Evolutionary conservation across 2,888 invertebrate species (phyloP).

Genomic region (Tillus elongatus): DNA sequence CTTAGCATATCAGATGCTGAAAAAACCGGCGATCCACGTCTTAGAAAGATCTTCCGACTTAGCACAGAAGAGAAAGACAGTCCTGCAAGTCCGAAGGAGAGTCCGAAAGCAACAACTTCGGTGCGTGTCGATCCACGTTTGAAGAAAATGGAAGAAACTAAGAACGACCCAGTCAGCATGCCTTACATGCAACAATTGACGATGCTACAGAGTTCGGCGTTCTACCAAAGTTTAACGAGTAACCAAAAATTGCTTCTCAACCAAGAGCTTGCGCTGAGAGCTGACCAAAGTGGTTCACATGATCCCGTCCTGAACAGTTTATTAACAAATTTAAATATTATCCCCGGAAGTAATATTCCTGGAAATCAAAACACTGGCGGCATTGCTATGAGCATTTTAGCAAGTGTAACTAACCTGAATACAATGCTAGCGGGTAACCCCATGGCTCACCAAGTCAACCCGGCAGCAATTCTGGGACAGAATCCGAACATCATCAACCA

Average conservation of each 20-base stretch:
- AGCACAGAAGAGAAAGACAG: constrained; percentile 50
- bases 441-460: constrained; percentile 41
- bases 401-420: constrained; percentile 28
- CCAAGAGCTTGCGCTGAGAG: constrained; percentile 54
- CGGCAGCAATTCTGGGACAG: constrained; percentile 48
- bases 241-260: constrained; percentile 64
- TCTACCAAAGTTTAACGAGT: constrained; percentile 62
- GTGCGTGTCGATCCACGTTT: constrained; percentile 35
- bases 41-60: constrained; percentile 65
- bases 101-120: constrained; percentile 26
- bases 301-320: constrained; percentile 53
- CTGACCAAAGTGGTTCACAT: constrained; percentile 49
- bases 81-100: constrained; percentile 49
- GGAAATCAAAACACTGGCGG: constrained; percentile 40
- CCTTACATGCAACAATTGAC: constrained; percentile 52
- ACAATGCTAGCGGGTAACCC: constrained; percentile 29
- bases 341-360: constrained; percentile 25
- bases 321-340: constrained; percentile 50
- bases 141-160: constrained; percentile 29
- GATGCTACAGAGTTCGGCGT: constrained; percentile 57
- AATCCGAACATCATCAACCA: constrained; percentile 43
- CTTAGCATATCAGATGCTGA: constrained; percentile 61
- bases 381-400: constrained; percentile 40
- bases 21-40: constrained; percentile 64
- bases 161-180: constrained; percentile 31